Conservation (phyloP, 2,888 invertebrate species). For the Beris chalybata region DNA sequence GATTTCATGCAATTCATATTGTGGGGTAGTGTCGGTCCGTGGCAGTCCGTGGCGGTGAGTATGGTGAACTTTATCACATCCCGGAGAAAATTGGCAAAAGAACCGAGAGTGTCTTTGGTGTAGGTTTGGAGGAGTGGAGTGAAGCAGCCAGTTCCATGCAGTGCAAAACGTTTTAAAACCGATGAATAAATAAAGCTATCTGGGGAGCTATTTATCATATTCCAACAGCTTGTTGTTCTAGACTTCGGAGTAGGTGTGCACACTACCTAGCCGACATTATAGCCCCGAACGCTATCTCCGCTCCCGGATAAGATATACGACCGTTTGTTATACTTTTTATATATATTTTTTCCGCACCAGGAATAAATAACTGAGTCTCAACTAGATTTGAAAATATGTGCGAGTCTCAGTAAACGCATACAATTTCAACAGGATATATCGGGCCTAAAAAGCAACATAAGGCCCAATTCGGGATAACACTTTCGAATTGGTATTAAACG, state of each 20-base stretch:
- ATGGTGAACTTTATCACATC: no score
- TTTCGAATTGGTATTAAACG: no score
- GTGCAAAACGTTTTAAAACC: slow-evolving; percentile 32
- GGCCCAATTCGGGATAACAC: no score
- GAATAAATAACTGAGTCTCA: neutral
- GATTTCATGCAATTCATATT: no score
- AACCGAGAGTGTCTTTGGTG: neutral
- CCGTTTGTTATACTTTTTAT: neutral
- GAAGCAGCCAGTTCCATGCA: neutral
- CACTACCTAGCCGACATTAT: neutral
- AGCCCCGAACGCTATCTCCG: neutral
- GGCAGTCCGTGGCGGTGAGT: no score
- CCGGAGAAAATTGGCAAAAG: slow-evolving; percentile 4
- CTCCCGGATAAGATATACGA: neutral
- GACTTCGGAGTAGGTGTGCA: neutral
- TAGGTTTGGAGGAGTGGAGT: neutral
- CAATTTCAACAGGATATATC: no score
- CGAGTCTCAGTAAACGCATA: no score
- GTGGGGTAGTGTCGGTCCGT: no score
- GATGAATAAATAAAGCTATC: slow-evolving; percentile 39
- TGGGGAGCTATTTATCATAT: slow-evolving; percentile 36
- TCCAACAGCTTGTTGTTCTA: slow-evolving; percentile 16
- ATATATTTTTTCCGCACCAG: slow-evolving; percentile 3
- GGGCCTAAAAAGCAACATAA: no score
- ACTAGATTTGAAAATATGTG: no score